Base-by-base conservation (phyloP, 2,113 vertebrate species). In the Tylochromis polylepis region DNA sequence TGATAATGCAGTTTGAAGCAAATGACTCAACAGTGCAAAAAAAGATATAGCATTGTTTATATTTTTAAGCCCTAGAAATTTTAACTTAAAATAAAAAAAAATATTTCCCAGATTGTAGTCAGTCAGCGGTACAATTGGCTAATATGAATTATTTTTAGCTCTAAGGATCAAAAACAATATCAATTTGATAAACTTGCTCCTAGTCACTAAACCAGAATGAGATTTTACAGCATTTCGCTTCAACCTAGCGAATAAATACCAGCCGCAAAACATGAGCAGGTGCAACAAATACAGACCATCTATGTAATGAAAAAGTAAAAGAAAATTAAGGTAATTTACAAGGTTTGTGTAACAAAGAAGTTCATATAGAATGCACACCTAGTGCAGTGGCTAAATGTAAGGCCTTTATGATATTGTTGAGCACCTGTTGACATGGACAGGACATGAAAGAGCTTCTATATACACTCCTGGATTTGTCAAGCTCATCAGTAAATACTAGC, bases 401-500 rank as follows among this genome's bases (percentile, higher is more conserved):
- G 16, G 10, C 36, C 31, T 56, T 62, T 3, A n/a, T 10, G 55
- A 29, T 34, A 56, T 31, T 16, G 55, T 36, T 14, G 27, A 11
- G 46, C 88, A 93, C 87, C 89, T 91, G 90, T 91, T 88, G 87
- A 85, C 58, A 53, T 53, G 2, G 16, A 6, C 51, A 24, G 2
- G n/a, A 8, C 56, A 20, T 86, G 18, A 84, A 87, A 81, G 81
- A 27, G 18, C 10, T 83, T 55, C 60, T 82, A 91, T 82, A 91
- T 18, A 38, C 15, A 4, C 83, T 85, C 82, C 87, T 90, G 81
- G 81, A 91, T 88, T 88, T 82, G 83, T 89, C 84, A 90, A 87
- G 86, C 81, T 75, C 60, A 80, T 91, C 86, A 53, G 70, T 79
- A 86, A 93, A 94, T 87, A 90, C 84, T 43, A 58, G 82, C 58